Base-by-base conservation (phyloP, 53 echinoderm and acorn worm species). In the Echinarachnius parma region DNA sequence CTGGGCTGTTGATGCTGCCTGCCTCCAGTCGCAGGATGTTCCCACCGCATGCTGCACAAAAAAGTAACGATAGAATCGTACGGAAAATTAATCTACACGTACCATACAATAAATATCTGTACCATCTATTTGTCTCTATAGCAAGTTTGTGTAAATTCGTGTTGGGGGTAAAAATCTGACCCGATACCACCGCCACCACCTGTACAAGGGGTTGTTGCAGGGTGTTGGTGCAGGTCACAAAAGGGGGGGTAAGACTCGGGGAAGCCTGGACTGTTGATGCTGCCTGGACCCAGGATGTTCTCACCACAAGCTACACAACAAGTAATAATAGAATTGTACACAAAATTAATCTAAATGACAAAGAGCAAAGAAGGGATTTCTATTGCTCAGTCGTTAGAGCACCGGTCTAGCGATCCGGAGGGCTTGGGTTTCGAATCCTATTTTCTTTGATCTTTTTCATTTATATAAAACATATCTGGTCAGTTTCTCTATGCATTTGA, bases 181-280 rank as follows among this genome's bases (percentile, higher is more conserved):
- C n/a, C n/a, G n/a, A n/a, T n/a, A n/a, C n/a, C n/a, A 86, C 31
- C 15, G 28, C 20, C 9, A 91, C 53, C 4, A 91, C 86, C 28
- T 71, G 53, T 11, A 86, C 91, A 1, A 55, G 70, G 1, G 86
- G 91, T 21, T 86, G 86, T 11, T 21, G 59, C 59, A 91, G 49
- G n/a, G 48, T 32, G 60, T 91, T 91, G 29, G 39, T 69, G 33
- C 91, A 91, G 30, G 80, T 80, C 4, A 70, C 65, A 21, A 86
- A 86, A 64, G 31, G 35, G n/a, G 20, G 91, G 70, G 64, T 91
- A 86, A 32, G 32, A 18, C 18, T 0, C 2, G 3, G 86, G 80
- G 34, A 83, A 91, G 4, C 53, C 61, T 0, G 91, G 91, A 3
- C 80, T 83, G 62, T 64, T 44, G 9, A 91, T 11, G 1, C 18